Evolutionary conservation across 2,888 invertebrate species (phyloP), one percentile per base, ranked within the genome.

Genomic region (Lepidocyrtoides sp.): DNA sequence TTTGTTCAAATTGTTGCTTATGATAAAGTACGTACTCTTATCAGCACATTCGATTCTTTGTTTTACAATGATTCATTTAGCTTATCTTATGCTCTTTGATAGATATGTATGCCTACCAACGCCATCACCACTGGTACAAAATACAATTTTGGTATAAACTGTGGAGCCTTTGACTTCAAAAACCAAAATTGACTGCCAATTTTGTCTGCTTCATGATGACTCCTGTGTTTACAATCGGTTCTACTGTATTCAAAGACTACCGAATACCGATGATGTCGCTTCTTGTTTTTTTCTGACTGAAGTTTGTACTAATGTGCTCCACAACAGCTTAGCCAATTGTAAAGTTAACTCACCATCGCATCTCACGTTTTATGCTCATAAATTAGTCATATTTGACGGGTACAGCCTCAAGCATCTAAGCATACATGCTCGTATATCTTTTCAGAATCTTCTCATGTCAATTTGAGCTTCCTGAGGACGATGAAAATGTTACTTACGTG

Each of bases 391-490:
- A 26, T 48, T 48, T 48, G 48, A 75, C 48, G 51, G 7, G 26
- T 5, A 20, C 72, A 23, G 44, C 75, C 75, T 48, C 20, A 51
- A 75, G 75, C 48, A 14, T 48, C 23, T 41, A 1, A 41, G 41
- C 2, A 10, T 44, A 32, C 32, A 26, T 29, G 14, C 3, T 48
- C 75, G 75, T 48, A 48, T 72, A 26, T 75, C 75, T 48, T 48
- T 5, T 26, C 51, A n/a, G 48, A 3, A 26, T 75, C 12, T 75
- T 75, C 12, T 26, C 23, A 26, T 75, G 75, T 75, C 75, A n/a
- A 48, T 75, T 26, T 1, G 23, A 3, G 26, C 48, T 75, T 75
- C 75, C 29, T 48, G 75, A 29, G n/a, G 75, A 75, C 17, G 26
- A 48, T 29, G 60, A 63, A 75, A 75, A 44, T 72, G 17, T n/a